Evolutionary conservation across 2,888 invertebrate genomes (phyloP).

Genomic region (Drosophila demipolita): DNA sequence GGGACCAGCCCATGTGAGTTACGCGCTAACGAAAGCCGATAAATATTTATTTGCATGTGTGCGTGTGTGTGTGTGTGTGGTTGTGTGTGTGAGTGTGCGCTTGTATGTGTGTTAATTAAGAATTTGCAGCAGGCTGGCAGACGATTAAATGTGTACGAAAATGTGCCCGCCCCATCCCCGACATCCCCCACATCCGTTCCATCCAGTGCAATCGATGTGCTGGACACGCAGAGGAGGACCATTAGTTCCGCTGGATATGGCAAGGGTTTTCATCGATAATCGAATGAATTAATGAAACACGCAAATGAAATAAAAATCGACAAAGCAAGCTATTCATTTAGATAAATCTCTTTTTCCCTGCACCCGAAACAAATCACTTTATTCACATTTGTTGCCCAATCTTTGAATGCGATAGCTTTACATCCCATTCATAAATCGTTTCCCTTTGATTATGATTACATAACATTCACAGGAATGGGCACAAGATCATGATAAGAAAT

Average conservation of each 20-base stretch:
- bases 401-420: neutral
- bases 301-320: slow-evolving; percentile 71
- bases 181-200: neutral
- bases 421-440: neutral
- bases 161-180: slow-evolving; percentile 29
- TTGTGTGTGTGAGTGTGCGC: slow-evolving; percentile 14
- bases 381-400: slow-evolving; percentile 10
- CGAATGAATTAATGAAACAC: slow-evolving; percentile 74
- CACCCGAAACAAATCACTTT: slow-evolving; percentile 28
- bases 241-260: slow-evolving; percentile 56
- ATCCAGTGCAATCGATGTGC: slow-evolving; percentile 29
- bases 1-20: slow-evolving; percentile 48
- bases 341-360: slow-evolving; percentile 56
- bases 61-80: slow-evolving; percentile 36
- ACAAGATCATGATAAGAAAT: neutral
- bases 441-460: neutral
- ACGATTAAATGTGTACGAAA: slow-evolving; percentile 72
- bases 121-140: slow-evolving; percentile 69
- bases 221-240: slow-evolving; percentile 65
- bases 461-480: neutral
- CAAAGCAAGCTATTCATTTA: slow-evolving; percentile 59
- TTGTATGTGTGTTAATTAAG: slow-evolving; percentile 74
- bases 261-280: slow-evolving; percentile 58
- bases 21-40: slow-evolving; percentile 67
- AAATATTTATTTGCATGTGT: slow-evolving; percentile 73